These are phyloP conservation scores for Metellina segmentata DNA, from an alignment of 2,888 invertebrate genomes.

Conservation along the genomic window DNA sequence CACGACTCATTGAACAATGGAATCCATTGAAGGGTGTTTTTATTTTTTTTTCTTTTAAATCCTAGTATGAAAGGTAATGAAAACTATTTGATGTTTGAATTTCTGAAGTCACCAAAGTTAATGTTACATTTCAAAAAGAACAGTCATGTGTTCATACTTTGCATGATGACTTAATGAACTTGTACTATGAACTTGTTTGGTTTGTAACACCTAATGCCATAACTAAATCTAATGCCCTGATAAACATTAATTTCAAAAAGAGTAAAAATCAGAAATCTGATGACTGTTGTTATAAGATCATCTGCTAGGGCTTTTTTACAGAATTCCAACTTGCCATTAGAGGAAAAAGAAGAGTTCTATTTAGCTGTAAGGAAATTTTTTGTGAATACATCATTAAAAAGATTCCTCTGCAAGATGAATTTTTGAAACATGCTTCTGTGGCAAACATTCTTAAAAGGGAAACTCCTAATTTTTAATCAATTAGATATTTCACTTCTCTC, in stretches of 20 bases:
- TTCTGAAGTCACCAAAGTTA: neutral
- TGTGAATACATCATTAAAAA: neutral
- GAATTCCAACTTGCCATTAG: neutral
- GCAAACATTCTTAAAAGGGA: neutral
- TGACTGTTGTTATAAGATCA: slow-evolving; percentile 10
- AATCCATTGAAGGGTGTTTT: no score
- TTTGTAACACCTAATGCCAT: neutral
- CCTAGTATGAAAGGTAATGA: neutral
- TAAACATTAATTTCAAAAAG: no score
- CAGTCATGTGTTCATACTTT: slow-evolving; percentile 8
- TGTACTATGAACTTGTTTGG: neutral
- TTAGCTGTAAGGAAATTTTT: no score
- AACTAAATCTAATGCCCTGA: no score
- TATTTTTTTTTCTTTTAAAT: neutral
- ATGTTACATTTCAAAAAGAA: slow-evolving; percentile 5
- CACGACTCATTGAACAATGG: neutral
- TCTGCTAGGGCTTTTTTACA: neutral
- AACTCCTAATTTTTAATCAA: no score
- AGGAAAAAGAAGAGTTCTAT: no score
- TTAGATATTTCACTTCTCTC: no score
- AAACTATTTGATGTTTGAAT: neutral
- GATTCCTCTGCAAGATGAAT: neutral
- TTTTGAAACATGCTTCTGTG: no score
- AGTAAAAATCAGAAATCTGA: no score
- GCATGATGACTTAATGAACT: slow-evolving; percentile 22